Percentiles rank a stretch among this genome's conserved stretches.
phyloP scores from a whole-genome alignment of 1,140 invertebrate species.

The Procambarus virginalis region DNA sequence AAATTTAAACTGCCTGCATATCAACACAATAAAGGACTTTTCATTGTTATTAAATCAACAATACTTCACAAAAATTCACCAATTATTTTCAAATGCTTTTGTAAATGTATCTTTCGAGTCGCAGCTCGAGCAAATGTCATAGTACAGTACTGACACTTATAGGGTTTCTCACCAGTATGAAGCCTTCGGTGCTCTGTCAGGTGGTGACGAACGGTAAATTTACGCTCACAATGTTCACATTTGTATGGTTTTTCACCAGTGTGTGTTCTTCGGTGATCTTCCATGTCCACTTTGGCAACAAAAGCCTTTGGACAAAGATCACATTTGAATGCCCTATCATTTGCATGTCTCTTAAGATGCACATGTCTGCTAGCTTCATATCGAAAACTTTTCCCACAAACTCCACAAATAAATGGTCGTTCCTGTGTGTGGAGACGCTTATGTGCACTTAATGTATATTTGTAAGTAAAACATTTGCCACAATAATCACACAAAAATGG shows the following conservation, averaged over 20 bases:
- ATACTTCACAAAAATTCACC: not conserved
- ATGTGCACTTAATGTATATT: conserved; percentile 12
- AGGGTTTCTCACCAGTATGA: conserved; percentile 15
- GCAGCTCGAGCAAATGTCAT: conserved; percentile 2
- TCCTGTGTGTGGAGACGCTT: conserved; percentile 14
- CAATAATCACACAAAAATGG: conserved; percentile 16
- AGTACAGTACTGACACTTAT: not conserved
- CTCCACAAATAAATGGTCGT: not conserved
- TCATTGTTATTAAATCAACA: too few species aligned
- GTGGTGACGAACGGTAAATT: conserved; percentile 1
- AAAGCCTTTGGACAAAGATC: conserved; percentile 18
- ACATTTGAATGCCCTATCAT: conserved; percentile 15
- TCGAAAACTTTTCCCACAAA: conserved; percentile 29
- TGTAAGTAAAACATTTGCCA: conserved; percentile 14
- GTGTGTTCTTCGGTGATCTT: conserved; percentile 12
- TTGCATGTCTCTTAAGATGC: conserved; percentile 14
- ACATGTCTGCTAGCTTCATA: conserved; percentile 28
- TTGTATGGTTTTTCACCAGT: conserved; percentile 21
- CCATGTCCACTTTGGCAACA: not conserved
- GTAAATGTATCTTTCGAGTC: not conserved
- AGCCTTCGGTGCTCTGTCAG: conserved; percentile 9
- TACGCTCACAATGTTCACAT: conserved; percentile 14
- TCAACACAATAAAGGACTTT: too few species aligned
- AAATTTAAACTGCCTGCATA: too few species aligned
- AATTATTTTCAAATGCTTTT: not conserved